phyloP scores from a whole-genome alignment of 2,888 invertebrate genomes.

The Leptogaster cylindrica region DNA sequence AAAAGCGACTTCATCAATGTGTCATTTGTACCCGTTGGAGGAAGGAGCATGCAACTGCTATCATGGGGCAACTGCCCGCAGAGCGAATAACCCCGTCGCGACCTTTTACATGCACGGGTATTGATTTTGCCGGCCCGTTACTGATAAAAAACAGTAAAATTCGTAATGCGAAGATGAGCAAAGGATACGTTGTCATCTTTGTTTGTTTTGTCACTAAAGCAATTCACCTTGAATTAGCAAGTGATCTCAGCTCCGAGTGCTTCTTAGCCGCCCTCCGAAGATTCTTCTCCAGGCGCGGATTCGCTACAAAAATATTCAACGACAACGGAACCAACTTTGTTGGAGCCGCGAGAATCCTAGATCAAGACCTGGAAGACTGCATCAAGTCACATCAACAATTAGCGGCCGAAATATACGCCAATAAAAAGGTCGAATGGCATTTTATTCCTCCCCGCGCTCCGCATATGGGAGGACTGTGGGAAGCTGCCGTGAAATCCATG shows the following conservation, averaged over 20 bases:
- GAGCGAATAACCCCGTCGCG: slow-evolving; percentile 28
- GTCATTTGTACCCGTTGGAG: not conserved
- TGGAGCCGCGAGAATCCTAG: not conserved
- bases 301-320: slow-evolving; percentile 32
- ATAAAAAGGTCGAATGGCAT: too few relatives aligned
- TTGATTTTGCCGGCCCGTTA: slow-evolving; percentile 24
- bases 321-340: slow-evolving; percentile 5
- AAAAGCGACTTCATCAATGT: not conserved
- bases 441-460: too few relatives aligned
- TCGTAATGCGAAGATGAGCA: not conserved
- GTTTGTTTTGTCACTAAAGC: slow-evolving; percentile 27
- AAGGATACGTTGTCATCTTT: slow-evolving; percentile 15
- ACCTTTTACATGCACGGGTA: slow-evolving; percentile 25
- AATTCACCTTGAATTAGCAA: slow-evolving; percentile 17
- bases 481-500: slow-evolving; percentile 34
- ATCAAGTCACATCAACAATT: not conserved
- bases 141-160: not conserved
- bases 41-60: not conserved
- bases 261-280: slow-evolving; percentile 42
- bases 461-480: slow-evolving; percentile 25
- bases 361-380: not conserved
- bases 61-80: slow-evolving; percentile 40
- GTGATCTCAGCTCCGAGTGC: slow-evolving; percentile 18
- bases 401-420: too few relatives aligned
- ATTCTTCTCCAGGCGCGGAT: slow-evolving; percentile 41